phyloP scores from a whole-genome alignment of 1,140 invertebrate genomes.

The Notospermus geniculatus region DNA sequence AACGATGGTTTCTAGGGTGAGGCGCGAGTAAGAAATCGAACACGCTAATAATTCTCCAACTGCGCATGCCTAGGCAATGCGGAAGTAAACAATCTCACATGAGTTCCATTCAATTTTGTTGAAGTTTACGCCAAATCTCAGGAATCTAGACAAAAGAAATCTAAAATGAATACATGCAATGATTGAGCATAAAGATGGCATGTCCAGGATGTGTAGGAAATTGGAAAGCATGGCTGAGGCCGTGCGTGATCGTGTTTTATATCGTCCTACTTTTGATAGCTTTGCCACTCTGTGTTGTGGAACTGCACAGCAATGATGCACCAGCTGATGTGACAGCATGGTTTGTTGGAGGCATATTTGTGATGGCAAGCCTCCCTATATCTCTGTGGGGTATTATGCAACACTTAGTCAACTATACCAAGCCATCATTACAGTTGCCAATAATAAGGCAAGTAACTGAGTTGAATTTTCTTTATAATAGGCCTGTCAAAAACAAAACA shows the following conservation, averaged over 20 bases:
- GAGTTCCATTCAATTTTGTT: too few relatives aligned
- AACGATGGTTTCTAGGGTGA: too few relatives aligned
- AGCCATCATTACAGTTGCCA: conserved; percentile 88
- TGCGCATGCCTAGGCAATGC: too few relatives aligned
- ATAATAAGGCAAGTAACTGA: conserved; percentile 78
- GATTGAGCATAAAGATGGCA: too few relatives aligned
- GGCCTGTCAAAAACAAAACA: too few relatives aligned
- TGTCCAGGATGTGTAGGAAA: conserved; percentile 28
- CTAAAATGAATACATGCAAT: too few relatives aligned
- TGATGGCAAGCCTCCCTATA: conserved; percentile 83
- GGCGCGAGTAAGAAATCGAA: too few relatives aligned
- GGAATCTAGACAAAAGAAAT: too few relatives aligned
- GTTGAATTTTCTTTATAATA: too few relatives aligned
- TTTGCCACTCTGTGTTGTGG: conserved; percentile 74
- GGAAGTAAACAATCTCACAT: too few relatives aligned
- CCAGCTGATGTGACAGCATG: conserved; percentile 62
- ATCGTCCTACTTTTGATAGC: conserved; percentile 76
- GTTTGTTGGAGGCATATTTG: conserved; percentile 86
- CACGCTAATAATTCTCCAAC: too few relatives aligned
- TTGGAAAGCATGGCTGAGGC: conserved; percentile 87
- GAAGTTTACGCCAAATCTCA: too few relatives aligned
- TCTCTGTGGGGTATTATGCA: conserved; percentile 92
- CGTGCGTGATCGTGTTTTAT: conserved; percentile 76
- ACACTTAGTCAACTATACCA: conserved; percentile 90
- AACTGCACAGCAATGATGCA: conserved; percentile 55